A percentile compares a stretch with the other conserved stretches of the same genome.
Evolutionary conservation across 2,797 vertebrate genomes (phyloP).

Genomic region (Natrix natrix): DNA sequence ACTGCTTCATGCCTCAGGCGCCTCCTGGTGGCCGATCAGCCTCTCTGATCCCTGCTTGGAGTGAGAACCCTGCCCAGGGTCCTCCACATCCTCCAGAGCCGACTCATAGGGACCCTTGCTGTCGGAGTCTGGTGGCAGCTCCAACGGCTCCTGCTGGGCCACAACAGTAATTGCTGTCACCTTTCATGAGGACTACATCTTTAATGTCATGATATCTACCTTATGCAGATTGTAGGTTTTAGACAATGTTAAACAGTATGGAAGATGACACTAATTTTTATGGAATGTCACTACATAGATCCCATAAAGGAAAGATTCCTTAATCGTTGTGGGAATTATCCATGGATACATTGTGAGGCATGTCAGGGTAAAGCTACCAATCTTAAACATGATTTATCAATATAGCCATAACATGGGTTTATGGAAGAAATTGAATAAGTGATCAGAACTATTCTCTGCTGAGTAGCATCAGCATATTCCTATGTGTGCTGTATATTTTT

Average conservation of each 20-base stretch:
- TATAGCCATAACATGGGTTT: not conserved
- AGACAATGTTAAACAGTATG: not conserved
- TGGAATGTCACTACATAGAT: not conserved
- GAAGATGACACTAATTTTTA: not conserved
- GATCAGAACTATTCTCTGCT: not conserved
- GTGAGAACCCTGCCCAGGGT: no score
- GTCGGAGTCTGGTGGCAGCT: no score
- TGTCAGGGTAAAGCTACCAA: not conserved
- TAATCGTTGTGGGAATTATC: not conserved
- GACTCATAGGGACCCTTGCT: no score
- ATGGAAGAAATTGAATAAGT: not conserved
- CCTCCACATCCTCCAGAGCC: no score
- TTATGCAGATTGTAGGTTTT: not conserved
- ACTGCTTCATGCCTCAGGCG: no score
- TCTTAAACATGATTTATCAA: not conserved
- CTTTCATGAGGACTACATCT: not conserved
- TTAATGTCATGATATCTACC: not conserved
- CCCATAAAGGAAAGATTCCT: not conserved
- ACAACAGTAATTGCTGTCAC: not conserved
- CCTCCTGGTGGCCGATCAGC: no score
- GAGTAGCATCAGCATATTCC: constrained; percentile 35
- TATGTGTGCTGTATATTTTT: constrained; percentile 48
- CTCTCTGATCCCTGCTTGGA: no score
- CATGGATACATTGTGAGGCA: not conserved
- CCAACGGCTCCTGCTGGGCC: no score